Evolutionary conservation across 2,797 vertebrate species (phyloP).

Genomic region (Coreius guichenoti): DNA sequence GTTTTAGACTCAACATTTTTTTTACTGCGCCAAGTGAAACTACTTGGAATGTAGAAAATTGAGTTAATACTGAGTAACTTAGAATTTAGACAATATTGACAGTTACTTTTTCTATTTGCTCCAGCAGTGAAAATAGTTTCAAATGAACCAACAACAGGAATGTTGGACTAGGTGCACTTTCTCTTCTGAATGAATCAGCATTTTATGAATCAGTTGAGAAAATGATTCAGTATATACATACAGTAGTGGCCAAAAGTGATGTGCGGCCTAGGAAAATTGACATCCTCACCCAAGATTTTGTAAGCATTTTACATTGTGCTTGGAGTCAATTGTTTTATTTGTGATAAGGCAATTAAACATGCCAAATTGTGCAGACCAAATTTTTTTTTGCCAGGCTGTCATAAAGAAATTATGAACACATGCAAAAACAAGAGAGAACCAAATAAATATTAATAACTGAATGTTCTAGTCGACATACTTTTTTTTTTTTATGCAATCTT

Average conservation of each 20-base stretch:
- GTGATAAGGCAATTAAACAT: background rate
- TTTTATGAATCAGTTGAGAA: background rate
- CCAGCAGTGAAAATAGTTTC: no score
- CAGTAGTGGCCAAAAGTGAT: background rate
- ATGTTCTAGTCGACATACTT: background rate
- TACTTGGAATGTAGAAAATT: no score
- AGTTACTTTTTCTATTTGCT: no score
- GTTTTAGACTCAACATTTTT: no score
- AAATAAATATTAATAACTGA: background rate
- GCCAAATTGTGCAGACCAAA: background rate
- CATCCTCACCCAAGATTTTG: background rate
- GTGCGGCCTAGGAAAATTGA: background rate
- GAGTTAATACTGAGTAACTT: no score
- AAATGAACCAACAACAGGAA: no score
- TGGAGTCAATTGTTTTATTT: background rate
- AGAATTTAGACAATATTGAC: no score
- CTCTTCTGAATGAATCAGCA: background rate
- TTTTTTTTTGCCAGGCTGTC: background rate
- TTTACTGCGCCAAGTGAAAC: no score
- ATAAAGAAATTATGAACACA: background rate
- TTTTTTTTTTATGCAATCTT: background rate
- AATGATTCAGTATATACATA: background rate
- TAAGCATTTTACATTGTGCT: background rate
- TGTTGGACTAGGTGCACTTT: no score
- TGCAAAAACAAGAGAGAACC: background rate